Conservation (phyloP, 2,888 invertebrate genomes). For the Drosophila affinis region DNA sequence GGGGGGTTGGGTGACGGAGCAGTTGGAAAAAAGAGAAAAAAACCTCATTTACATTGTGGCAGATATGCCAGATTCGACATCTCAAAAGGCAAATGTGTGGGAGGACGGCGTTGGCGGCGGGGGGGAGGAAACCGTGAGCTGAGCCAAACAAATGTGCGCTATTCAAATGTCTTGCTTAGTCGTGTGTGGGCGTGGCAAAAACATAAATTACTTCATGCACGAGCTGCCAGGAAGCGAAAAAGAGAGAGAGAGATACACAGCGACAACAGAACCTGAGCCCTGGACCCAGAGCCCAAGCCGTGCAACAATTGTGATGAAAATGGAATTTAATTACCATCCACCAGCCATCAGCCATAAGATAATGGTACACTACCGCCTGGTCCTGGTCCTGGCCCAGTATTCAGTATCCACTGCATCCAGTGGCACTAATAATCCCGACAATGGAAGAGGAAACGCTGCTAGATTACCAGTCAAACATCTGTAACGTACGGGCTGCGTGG, state of each 20-base stretch:
- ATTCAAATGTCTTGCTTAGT: conserved; percentile 65
- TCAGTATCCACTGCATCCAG: conserved; percentile 54
- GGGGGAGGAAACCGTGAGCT: conserved; percentile 29
- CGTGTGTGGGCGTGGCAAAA: conserved; percentile 15
- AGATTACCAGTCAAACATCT: conserved; percentile 11
- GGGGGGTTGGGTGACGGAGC: not conserved
- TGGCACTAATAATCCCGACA: conserved; percentile 19
- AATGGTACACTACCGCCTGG: conserved; percentile 7
- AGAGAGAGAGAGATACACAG: not conserved
- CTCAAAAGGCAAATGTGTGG: conserved; percentile 21
- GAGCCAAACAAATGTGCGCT: conserved; percentile 68
- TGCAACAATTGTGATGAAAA: conserved; percentile 27
- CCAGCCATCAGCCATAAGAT: conserved; percentile 18
- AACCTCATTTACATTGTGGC: conserved; percentile 49
- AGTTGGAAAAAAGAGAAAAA: conserved; percentile 21
- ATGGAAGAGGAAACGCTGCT: conserved; percentile 8
- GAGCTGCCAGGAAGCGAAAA: conserved; percentile 38
- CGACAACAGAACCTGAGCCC: not conserved
- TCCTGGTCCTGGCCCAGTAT: conserved; percentile 23
- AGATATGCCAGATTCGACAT: conserved; percentile 59
- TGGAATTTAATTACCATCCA: conserved; percentile 21
- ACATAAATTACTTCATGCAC: conserved; percentile 44
- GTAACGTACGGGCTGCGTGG: not conserved
- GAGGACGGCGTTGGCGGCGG: conserved; percentile 5
- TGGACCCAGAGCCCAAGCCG: not conserved